Percentiles rank a stretch among this genome's conserved stretches.
Conservation (phyloP, 1,140 invertebrate genomes). For the Galleria mellonella region DNA sequence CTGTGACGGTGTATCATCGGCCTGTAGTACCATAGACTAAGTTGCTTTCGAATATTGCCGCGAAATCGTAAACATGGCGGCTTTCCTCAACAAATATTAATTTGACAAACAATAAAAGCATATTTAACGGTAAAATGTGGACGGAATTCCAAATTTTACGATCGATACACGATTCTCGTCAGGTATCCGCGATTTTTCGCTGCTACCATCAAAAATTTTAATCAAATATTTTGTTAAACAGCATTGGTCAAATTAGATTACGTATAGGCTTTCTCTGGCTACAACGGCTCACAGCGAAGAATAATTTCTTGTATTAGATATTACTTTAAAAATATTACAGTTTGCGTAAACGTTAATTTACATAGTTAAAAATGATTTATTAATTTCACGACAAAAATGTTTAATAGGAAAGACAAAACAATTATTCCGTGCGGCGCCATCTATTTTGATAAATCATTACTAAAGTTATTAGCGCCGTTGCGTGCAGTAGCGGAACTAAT, state of each 20-base stretch:
- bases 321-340: too few relatives aligned
- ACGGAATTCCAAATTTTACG: background rate
- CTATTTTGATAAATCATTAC: too few relatives aligned
- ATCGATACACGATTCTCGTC: background rate
- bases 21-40: background rate
- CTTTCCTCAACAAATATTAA: background rate
- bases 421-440: too few relatives aligned
- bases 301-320: too few relatives aligned
- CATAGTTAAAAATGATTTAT: too few relatives aligned
- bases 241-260: too few relatives aligned
- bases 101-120: background rate
- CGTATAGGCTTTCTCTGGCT: too few relatives aligned
- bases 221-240: background rate
- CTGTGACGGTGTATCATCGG: too few relatives aligned
- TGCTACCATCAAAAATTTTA: slow-evolving; percentile 3
- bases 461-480: background rate
- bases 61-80: slow-evolving; percentile 3
- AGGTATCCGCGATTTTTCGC: background rate
- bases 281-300: too few relatives aligned
- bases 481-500: slow-evolving; percentile 4
- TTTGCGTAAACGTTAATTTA: too few relatives aligned
- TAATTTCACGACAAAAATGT: too few relatives aligned
- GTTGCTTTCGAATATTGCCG: background rate
- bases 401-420: too few relatives aligned
- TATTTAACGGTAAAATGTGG: background rate